These are phyloP conservation scores for Fulmarus glacialis DNA, from an alignment of 2,113 vertebrate genomes.

Conservation along the genomic window DNA sequence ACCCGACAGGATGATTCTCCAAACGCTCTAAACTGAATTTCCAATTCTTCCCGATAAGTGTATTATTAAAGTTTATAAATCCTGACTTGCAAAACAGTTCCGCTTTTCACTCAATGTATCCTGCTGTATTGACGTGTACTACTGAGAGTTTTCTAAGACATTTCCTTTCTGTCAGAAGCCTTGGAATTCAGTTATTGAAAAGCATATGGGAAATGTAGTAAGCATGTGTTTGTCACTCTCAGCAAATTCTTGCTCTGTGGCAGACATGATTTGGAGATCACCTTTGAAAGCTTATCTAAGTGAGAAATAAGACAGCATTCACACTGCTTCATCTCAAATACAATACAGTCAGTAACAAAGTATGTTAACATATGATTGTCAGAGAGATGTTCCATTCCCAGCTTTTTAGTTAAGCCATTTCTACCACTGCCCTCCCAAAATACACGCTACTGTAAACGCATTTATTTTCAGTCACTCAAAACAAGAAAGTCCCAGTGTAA, in stretches of 20 bases:
- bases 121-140: neutral
- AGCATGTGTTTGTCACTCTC: conserved; percentile 60
- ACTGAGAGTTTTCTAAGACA: neutral
- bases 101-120: neutral
- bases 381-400: neutral
- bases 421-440: neutral
- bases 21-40: neutral
- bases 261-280: conserved; percentile 68
- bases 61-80: conserved; percentile 62
- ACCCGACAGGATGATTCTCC: neutral
- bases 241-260: conserved; percentile 60
- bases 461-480: neutral
- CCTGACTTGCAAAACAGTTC: conserved; percentile 34
- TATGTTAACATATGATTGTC: conserved; percentile 25
- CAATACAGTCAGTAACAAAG: conserved; percentile 51
- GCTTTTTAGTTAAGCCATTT: neutral
- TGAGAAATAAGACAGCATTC: conserved; percentile 59
- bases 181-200: conserved; percentile 25
- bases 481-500: neutral
- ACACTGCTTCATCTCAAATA: conserved; percentile 32
- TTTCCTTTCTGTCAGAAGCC: conserved; percentile 17
- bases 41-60: neutral
- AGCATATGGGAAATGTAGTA: conserved; percentile 7
- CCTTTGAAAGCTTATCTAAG: conserved; percentile 69
- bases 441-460: neutral